Percentiles rank a stretch among this genome's conserved stretches.
phyloP scores from a whole-genome alignment of 2,888 invertebrate genomes.

The Gymnoscelis rufifasciata region DNA sequence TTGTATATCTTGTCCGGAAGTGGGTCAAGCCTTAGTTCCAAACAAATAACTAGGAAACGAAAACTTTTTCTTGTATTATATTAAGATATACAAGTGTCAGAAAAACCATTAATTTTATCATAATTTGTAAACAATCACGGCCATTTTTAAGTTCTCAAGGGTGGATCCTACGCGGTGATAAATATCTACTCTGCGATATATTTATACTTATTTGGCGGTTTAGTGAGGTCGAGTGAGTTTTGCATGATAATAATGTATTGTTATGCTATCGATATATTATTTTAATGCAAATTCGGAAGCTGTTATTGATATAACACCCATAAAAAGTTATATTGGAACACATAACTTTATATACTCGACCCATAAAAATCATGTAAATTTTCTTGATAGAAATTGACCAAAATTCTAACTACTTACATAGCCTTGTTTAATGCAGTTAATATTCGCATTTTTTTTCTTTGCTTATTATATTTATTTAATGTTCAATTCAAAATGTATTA shows the following conservation, averaged over 20 bases:
- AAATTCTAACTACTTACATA: neutral
- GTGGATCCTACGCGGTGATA: conserved; percentile 20
- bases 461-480: too few species aligned
- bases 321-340: neutral
- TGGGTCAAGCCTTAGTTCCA: conserved; percentile 29
- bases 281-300: conserved; percentile 15
- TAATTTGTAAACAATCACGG: conserved; percentile 15
- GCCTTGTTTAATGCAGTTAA: neutral
- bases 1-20: conserved; percentile 32
- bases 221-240: conserved; percentile 10
- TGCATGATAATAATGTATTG: conserved; percentile 5
- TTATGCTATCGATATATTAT: neutral
- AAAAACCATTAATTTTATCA: conserved; percentile 17
- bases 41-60: conserved; percentile 41
- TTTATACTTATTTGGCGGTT: conserved; percentile 2
- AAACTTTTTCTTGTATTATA: conserved; percentile 1
- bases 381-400: conserved; percentile 4
- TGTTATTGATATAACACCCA: neutral
- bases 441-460: too few species aligned
- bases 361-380: neutral
- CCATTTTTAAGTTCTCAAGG: conserved; percentile 19
- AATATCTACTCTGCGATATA: conserved; percentile 11
- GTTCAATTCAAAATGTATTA: too few species aligned
- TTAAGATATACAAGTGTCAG: conserved; percentile 14
- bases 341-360: conserved; percentile 1